Conservation (phyloP, 1,140 invertebrate genomes). For the Lepidurus apus region DNA sequence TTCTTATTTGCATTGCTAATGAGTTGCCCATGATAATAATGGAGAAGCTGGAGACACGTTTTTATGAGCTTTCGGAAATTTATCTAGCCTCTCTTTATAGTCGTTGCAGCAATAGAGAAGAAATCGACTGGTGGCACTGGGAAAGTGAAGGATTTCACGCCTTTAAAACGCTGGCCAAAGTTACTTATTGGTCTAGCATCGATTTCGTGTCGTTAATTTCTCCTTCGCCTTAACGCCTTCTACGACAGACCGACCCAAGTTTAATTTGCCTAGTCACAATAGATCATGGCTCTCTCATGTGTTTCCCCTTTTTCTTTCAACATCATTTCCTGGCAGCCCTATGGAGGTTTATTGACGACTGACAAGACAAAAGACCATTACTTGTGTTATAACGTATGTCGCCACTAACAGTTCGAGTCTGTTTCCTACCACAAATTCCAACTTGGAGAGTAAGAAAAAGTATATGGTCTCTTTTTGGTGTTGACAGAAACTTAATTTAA, state of each 20-base stretch:
- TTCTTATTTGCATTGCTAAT: neutral
- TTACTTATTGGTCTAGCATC: neutral
- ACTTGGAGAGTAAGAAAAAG: too few species aligned
- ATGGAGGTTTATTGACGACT: neutral
- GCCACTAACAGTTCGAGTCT: neutral
- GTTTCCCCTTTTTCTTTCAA: neutral
- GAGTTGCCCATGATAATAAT: neutral
- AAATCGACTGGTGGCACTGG: neutral
- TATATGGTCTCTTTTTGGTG: too few species aligned
- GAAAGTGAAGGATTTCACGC: slow-evolving; percentile 6
- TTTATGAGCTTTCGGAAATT: neutral
- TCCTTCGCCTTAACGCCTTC: neutral
- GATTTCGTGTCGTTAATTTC: slow-evolving; percentile 6
- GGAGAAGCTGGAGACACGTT: neutral
- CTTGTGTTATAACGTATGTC: neutral
- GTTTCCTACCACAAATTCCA: neutral
- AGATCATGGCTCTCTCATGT: neutral
- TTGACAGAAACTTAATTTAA: too few species aligned
- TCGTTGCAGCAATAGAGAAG: neutral
- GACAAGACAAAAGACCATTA: neutral
- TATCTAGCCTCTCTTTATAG: neutral
- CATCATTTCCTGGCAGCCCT: neutral
- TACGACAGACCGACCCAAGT: neutral
- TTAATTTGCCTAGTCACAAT: slow-evolving; percentile 9
- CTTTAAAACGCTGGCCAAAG: neutral